These are phyloP conservation scores for Apus apus DNA, from an alignment of 2,113 vertebrate species.

Conservation along the genomic window DNA sequence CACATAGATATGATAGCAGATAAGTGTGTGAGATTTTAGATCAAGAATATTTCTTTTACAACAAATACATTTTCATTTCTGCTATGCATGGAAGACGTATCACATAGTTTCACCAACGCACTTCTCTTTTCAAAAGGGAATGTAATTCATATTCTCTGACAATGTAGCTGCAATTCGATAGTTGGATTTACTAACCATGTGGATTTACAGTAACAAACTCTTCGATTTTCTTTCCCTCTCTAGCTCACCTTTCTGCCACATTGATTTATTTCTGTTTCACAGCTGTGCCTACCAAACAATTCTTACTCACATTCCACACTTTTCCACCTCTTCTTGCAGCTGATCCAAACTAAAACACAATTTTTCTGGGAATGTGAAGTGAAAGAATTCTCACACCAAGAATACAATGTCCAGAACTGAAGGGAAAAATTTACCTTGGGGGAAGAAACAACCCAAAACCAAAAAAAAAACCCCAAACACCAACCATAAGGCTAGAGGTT, in stretches of 20 bases:
- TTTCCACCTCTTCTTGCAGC: neutral
- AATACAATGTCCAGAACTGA: neutral
- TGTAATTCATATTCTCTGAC: slow-evolving; percentile 30
- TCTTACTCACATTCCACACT: neutral
- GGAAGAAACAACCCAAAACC: neutral
- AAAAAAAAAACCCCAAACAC: too few species aligned
- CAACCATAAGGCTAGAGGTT: neutral
- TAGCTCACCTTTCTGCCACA: slow-evolving; percentile 32
- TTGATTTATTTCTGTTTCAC: slow-evolving; percentile 60
- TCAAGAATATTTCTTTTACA: slow-evolving; percentile 19
- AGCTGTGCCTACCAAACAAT: slow-evolving; percentile 22
- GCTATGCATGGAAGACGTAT: neutral
- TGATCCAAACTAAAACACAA: neutral
- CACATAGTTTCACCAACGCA: slow-evolving; percentile 15
- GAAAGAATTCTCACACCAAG: neutral
- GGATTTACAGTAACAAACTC: slow-evolving; percentile 33
- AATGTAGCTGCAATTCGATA: slow-evolving; percentile 15
- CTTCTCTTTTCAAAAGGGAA: slow-evolving; percentile 22
- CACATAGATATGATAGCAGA: neutral
- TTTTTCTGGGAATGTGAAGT: slow-evolving; percentile 5
- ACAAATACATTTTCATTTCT: slow-evolving; percentile 22
- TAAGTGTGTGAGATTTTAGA: neutral
- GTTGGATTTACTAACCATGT: slow-evolving; percentile 5
- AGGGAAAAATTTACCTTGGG: neutral
- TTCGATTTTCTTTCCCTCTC: slow-evolving; percentile 24